Conservation (phyloP, 37 sponge, comb jelly and placozoan genomes). For the Beroe forskalii region DNA sequence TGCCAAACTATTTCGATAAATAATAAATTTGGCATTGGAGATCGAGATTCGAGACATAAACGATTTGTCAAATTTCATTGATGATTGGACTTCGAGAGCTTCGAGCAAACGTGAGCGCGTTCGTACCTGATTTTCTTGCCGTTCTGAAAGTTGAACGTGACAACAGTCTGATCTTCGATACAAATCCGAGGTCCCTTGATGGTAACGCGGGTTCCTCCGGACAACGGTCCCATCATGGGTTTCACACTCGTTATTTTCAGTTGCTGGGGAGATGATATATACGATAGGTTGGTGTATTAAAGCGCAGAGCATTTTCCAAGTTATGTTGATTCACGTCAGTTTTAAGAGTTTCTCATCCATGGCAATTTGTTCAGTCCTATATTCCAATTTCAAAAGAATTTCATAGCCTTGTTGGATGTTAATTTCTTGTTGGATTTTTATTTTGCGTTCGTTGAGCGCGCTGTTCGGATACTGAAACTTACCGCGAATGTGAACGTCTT, state of each 20-base stretch:
- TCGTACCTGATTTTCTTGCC: slow-evolving; percentile 6
- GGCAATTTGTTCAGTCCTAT: too few species aligned
- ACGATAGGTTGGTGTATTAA: too few species aligned
- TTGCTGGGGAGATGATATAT: neutral
- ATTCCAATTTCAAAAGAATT: too few species aligned
- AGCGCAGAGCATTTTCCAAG: too few species aligned
- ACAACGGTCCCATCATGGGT: neutral
- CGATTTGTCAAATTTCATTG: too few species aligned
- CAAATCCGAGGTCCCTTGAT: slow-evolving; percentile 10
- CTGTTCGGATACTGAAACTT: neutral
- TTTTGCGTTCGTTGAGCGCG: neutral
- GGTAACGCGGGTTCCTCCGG: slow-evolving; percentile 28
- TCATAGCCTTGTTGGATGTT: neutral
- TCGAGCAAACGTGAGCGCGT: too few species aligned
- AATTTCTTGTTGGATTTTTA: neutral
- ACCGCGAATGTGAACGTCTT: slow-evolving; percentile 13
- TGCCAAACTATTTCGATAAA: too few species aligned
- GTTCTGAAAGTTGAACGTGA: neutral
- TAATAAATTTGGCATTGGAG: too few species aligned
- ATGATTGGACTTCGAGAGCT: too few species aligned
- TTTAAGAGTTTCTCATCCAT: too few species aligned
- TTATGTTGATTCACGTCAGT: too few species aligned
- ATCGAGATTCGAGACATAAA: too few species aligned
- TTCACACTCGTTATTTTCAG: neutral
- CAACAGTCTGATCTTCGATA: neutral